A percentile compares a stretch with the other conserved stretches of the same genome.
These are phyloP conservation scores for Odontothrips loti DNA, from an alignment of 2,888 invertebrate genomes.

Conservation along the genomic window DNA sequence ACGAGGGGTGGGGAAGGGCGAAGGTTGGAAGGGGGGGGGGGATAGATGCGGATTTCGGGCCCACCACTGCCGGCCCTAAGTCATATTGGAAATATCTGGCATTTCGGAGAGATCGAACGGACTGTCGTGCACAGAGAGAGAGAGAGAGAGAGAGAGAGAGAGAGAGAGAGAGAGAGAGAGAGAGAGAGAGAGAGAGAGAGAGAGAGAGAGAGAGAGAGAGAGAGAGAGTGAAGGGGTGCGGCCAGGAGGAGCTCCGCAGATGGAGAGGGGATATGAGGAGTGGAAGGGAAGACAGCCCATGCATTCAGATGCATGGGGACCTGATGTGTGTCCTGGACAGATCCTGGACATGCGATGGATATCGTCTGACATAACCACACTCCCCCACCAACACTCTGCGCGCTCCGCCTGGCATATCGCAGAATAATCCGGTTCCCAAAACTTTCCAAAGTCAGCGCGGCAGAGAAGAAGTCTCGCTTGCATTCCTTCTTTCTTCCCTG, in stretches of 20 bases:
- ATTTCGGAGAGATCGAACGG: neutral
- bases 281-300: no score
- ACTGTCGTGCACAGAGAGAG: neutral
- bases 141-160: neutral
- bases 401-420: no score
- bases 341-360: no score
- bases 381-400: no score
- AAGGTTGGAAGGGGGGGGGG: neutral
- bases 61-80: neutral
- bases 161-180: neutral
- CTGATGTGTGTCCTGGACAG: no score
- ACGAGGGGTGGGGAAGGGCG: neutral
- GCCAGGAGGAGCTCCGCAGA: neutral
- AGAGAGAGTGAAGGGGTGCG: neutral
- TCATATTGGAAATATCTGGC: slow-evolving; percentile 26
- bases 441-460: no score
- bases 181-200: neutral
- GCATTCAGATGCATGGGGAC: no score
- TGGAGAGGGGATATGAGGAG: no score
- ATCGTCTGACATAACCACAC: no score
- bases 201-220: neutral
- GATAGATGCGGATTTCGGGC: neutral
- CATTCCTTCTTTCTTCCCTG: no score
- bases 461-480: no score
- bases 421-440: no score